These are phyloP conservation scores for Sebastes matsubarae DNA, from an alignment of 2,797 vertebrate genomes.

Conservation along the genomic window DNA sequence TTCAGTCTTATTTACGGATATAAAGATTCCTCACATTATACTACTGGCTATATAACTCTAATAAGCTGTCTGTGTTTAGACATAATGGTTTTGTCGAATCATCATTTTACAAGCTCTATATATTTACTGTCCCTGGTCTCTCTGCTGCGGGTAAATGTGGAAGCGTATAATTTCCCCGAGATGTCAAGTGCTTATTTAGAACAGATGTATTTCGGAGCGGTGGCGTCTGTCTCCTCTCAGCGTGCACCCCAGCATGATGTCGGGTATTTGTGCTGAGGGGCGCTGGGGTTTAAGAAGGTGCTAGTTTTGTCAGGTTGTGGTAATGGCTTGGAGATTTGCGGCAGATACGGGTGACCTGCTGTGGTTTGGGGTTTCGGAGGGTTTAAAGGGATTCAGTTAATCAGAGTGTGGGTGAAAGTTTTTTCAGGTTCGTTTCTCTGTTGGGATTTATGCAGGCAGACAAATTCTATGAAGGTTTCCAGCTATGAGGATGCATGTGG, in stretches of 20 bases:
- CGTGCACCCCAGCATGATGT: conserved; percentile 55
- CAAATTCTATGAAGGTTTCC: not conserved
- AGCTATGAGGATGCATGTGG: not conserved
- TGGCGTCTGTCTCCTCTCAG: conserved; percentile 73
- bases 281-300: conserved; percentile 60
- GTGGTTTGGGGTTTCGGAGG: conserved; percentile 51
- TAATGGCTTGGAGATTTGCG: conserved; percentile 49
- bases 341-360: conserved; percentile 37
- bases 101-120: conserved; percentile 70
- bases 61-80: conserved; percentile 67
- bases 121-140: conserved; percentile 71
- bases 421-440: conserved; percentile 30
- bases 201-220: conserved; percentile 78
- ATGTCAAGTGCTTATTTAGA: conserved; percentile 80
- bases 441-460: conserved; percentile 18
- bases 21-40: conserved; percentile 47
- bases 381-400: conserved; percentile 26
- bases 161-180: conserved; percentile 75
- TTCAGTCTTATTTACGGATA: conserved; percentile 30
- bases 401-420: conserved; percentile 25
- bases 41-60: conserved; percentile 47
- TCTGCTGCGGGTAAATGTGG: conserved; percentile 74
- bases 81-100: conserved; percentile 75
- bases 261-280: conserved; percentile 57
- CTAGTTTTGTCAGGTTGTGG: conserved; percentile 69